Conservation (phyloP, 2,797 vertebrate genomes). For the Streptopelia turtur region DNA sequence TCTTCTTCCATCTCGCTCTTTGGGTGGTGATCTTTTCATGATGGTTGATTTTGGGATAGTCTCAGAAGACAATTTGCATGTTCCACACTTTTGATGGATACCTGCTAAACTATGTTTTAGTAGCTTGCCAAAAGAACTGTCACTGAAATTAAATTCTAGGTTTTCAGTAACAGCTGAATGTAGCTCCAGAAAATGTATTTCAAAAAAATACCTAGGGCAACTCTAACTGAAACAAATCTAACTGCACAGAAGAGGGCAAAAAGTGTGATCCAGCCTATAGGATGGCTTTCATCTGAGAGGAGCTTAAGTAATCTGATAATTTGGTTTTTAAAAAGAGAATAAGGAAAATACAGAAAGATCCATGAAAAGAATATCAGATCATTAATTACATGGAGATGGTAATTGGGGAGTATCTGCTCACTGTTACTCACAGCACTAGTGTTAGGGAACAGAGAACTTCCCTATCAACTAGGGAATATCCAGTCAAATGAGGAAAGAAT, state of each 20-base stretch:
- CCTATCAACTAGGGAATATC: background rate
- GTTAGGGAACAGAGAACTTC: too few relatives aligned
- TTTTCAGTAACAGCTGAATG: background rate
- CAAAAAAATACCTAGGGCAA: background rate
- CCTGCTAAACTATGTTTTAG: background rate
- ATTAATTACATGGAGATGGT: background rate
- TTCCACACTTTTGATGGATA: background rate
- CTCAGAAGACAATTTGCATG: background rate
- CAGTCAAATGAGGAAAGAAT: background rate
- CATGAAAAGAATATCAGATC: background rate
- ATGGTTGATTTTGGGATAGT: background rate
- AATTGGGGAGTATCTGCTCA: background rate
- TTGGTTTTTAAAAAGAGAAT: background rate
- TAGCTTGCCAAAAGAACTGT: background rate
- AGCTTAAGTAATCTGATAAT: background rate
- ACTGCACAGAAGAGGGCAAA: background rate
- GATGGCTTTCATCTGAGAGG: background rate
- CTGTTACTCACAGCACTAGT: background rate
- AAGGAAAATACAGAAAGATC: background rate
- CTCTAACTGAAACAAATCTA: background rate
- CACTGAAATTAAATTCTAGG: conserved; percentile 9
- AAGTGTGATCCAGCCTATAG: background rate
- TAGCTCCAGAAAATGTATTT: background rate
- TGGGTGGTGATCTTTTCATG: background rate
- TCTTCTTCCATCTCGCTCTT: background rate